Evolutionary conservation across 23 tunicate genomes (phyloP), one percentile per base, ranked within the genome.

Genomic region (Styela plicata): DNA sequence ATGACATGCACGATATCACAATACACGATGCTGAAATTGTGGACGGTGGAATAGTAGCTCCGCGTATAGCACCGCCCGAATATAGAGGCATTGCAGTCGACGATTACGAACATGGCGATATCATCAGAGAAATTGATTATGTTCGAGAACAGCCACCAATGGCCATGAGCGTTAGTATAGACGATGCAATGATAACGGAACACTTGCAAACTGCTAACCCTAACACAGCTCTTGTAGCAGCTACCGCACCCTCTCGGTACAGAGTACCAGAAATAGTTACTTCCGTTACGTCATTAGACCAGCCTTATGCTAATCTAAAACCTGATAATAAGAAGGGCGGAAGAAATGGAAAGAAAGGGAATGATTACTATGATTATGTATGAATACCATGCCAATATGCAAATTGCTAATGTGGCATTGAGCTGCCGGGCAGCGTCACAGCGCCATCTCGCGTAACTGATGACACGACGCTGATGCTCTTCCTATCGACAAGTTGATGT

Each of bases 161-260:
- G 69, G 96, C 96, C 30, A 85, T 90, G 89, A 80, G 86, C 31
- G 88, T 90, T 76, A 90, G 89, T 69, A 37, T 90, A 52, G 89
- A 90, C 86, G 94, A 89, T 66, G 86, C 89, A 0, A 68, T 85
- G 52, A 33, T 85, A 23, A 81, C 86, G 21, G 84, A 81, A 19
- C 85, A 84, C 26, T 20, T 37, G 30, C 63, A 69, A 57, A 44
- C 33, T 16, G 80, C 66, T 65, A 69, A 33, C 35, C 63, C 19
- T 33, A 27, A 36, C 5, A 21, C 64, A 26, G 44, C 21, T 16
- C 66, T 76, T 27, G 37, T 76, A 0, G 66, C 33, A 23, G 29
- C 66, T 7, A 53, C 65, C 28, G 81, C 81, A 28, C 66, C 81
- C 10, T 44, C 64, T 37, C 33, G 66, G 30, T 53, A 44, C 81